phyloP scores from a whole-genome alignment of 2,113 vertebrate genomes.

The Meriones unguiculatus region DNA sequence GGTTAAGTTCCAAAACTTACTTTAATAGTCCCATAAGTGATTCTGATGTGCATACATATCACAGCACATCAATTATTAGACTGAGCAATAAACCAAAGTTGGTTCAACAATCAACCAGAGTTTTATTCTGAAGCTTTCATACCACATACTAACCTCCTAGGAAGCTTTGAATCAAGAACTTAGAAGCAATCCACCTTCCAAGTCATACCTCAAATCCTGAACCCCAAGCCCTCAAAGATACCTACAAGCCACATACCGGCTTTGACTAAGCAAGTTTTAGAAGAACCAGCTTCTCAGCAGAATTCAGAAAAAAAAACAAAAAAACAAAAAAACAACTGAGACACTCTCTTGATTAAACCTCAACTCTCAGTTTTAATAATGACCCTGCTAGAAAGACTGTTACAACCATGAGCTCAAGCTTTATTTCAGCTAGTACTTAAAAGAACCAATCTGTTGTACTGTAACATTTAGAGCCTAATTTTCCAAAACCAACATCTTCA shows the following conservation, averaged over 20 bases:
- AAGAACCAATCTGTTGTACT: too few species aligned
- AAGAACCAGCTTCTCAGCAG: background rate
- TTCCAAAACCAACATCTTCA: too few species aligned
- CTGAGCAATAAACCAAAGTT: conserved; percentile 35
- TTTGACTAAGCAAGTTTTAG: conserved; percentile 43
- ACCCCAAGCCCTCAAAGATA: too few species aligned
- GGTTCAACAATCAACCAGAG: background rate
- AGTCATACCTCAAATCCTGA: too few species aligned
- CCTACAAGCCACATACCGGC: background rate
- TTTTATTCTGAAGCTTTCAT: conserved; percentile 29
- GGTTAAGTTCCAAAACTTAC: background rate
- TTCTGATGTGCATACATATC: background rate
- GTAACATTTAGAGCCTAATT: too few species aligned
- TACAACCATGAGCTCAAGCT: too few species aligned
- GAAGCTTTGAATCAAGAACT: background rate
- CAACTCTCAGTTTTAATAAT: too few species aligned
- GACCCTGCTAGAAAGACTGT: too few species aligned
- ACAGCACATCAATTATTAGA: background rate
- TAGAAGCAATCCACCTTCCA: too few species aligned
- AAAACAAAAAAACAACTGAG: too few species aligned
- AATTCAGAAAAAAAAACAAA: conserved; percentile 47
- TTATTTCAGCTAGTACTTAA: too few species aligned
- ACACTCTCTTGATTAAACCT: background rate
- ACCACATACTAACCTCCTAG: background rate
- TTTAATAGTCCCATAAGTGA: background rate